These are phyloP conservation scores for Phenganax subtilis DNA, from an alignment of 92 coral and sea anemone genomes.

Conservation along the genomic window DNA sequence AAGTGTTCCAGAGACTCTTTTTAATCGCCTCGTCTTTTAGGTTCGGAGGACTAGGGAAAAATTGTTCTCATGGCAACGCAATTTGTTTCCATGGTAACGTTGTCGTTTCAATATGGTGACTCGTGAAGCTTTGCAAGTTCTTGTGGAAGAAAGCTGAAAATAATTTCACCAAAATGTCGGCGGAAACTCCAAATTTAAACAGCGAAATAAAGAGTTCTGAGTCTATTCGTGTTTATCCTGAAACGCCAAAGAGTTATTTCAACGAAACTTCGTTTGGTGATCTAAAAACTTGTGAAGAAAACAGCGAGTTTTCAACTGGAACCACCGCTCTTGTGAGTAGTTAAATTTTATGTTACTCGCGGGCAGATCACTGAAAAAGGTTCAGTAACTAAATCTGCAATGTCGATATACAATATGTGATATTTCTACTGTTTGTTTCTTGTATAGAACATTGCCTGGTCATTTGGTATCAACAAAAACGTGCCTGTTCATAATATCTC, in stretches of 20 bases:
- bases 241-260: slow-evolving; percentile 17
- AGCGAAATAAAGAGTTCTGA: neutral
- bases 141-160: neutral
- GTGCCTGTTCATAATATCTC: slow-evolving; percentile 83
- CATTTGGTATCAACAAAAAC: slow-evolving; percentile 77
- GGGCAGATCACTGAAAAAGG: too few relatives aligned
- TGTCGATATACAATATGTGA: neutral
- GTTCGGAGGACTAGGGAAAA: slow-evolving; percentile 6
- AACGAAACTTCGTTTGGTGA: neutral
- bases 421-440: neutral
- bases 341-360: neutral
- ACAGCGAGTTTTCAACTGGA: neutral
- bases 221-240: neutral
- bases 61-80: slow-evolving; percentile 14
- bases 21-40: neutral
- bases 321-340: slow-evolving; percentile 19
- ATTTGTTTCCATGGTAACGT: slow-evolving; percentile 17
- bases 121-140: neutral
- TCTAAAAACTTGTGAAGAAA: neutral
- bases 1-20: too few relatives aligned
- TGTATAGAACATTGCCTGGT: slow-evolving; percentile 86
- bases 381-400: too few relatives aligned
- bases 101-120: slow-evolving; percentile 28
- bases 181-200: neutral
- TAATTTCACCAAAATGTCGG: slow-evolving; percentile 10